phyloP scores from a whole-genome alignment of 2,113 vertebrate species.

The Syngnathoides biaculeatus region DNA sequence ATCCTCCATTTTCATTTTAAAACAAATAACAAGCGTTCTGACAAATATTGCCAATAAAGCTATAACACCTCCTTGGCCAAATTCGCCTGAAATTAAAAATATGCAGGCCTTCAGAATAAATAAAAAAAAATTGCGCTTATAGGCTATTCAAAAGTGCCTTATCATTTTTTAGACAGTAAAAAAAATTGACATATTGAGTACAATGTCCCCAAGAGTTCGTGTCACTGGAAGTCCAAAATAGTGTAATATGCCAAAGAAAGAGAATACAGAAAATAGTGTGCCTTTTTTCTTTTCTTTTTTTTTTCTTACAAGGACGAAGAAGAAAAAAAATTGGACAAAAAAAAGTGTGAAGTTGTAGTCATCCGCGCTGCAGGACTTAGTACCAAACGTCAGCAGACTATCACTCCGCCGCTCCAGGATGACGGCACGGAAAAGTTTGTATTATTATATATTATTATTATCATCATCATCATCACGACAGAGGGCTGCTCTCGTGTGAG shows the following conservation, averaged over 20 bases:
- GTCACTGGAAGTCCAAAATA: conserved; percentile 41
- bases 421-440: conserved; percentile 31
- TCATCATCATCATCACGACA: conserved; percentile 12
- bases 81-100: conserved; percentile 75
- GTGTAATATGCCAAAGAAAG: conserved; percentile 36
- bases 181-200: conserved; percentile 40
- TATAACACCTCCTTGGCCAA: conserved; percentile 73
- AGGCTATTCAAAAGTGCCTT: conserved; percentile 91
- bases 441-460: conserved; percentile 65
- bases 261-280: conserved; percentile 51
- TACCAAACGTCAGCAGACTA: conserved; percentile 69
- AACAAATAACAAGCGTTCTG: conserved; percentile 76
- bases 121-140: conserved; percentile 87
- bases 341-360: conserved; percentile 65
- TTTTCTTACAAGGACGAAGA: conserved; percentile 39
- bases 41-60: conserved; percentile 98
- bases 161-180: conserved; percentile 73
- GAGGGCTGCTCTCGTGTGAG: conserved; percentile 27
- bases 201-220: conserved; percentile 49
- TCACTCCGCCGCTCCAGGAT: conserved; percentile 45
- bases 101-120: conserved; percentile 84
- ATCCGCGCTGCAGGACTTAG: conserved; percentile 74
- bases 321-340: conserved; percentile 41
- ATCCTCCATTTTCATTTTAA: conserved; percentile 69
- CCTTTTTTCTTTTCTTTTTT: conserved; percentile 26